Conservation (phyloP, 2,113 vertebrate genomes). For the Otolemur garnettii region DNA sequence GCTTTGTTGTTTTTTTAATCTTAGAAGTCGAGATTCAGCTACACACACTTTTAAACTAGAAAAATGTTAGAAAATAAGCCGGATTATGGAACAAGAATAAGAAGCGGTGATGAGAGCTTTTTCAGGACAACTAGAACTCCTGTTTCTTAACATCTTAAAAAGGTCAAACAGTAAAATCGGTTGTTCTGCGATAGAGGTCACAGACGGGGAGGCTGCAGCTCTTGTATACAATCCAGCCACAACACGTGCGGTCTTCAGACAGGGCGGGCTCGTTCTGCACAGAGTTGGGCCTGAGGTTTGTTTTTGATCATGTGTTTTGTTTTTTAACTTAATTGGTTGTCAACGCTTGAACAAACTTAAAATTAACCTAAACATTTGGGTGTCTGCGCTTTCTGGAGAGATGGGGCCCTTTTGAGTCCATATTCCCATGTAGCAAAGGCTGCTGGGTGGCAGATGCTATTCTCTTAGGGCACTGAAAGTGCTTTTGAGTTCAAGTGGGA, state of each 20-base stretch:
- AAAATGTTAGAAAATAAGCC: background rate
- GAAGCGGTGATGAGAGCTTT: background rate
- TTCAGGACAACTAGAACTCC: background rate
- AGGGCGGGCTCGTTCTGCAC: background rate
- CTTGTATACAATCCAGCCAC: background rate
- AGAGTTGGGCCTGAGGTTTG: background rate
- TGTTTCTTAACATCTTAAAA: conserved; percentile 13
- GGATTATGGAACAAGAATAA: background rate
- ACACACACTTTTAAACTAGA: background rate
- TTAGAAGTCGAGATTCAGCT: conserved; percentile 43
- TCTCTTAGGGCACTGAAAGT: background rate
- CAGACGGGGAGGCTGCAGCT: background rate
- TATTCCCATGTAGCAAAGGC: rapidly evolving
- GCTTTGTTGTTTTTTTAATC: background rate
- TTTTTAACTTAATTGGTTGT: background rate
- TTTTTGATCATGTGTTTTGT: background rate
- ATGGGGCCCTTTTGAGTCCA: background rate
- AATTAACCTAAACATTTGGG: background rate
- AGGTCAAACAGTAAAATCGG: conserved; percentile 5
- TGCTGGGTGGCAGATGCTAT: background rate
- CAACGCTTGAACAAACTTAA: background rate
- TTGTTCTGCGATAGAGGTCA: background rate
- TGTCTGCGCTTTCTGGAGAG: background rate
- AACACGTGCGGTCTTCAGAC: background rate
- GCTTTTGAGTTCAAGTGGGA: background rate